Evolutionary conservation across 2,888 invertebrate species (phyloP), one percentile per base, ranked within the genome.

Genomic region (Adela reaumurella): DNA sequence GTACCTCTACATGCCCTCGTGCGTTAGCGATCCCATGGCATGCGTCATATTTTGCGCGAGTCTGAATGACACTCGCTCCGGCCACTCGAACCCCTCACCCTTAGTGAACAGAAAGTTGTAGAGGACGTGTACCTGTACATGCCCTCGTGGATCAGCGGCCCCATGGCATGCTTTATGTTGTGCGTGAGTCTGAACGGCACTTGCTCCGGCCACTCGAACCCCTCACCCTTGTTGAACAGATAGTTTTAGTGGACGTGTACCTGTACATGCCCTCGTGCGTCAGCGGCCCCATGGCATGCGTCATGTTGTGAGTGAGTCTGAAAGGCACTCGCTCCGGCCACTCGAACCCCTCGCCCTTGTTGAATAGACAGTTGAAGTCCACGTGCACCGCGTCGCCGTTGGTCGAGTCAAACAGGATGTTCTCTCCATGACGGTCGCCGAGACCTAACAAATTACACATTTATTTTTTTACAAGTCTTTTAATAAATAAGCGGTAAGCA

Each of bases 191-290:
- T 83, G 70, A 99, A 99, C 0, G 94, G 94, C 14, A 94, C 94
- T 49, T 86, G 70, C 68, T 95, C 94, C 0, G 96, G 94, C 83
- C 88, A 92, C 47, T 90, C 90, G 63, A 97, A 92, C 1, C 84
- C 81, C 67, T 93, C 92, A 67, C 94, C 88, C 81, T 86, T 91
- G 70, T 99, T 97, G 71, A 99, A 99, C 16, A 99, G 78, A 63
- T 97, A 96, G 71, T 97, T 98, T n/a, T n/a, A n/a, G n/a, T n/a
- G n/a, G 0, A 99, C 98, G 67, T 99, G 99, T n/a, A 78, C 80
- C 80, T 76, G 61, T 87, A 97, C 58, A 90, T 84, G 35, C 99
- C 99, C 70, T 99, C 97, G 48, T 90, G 87, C 45, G 92, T 93
- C 42, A 96, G 79, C 0, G 97, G 94, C 1, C 96, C 96, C 94